Evolutionary conservation across 2,797 vertebrate species (phyloP).

Genomic region (Saxicola maurus): DNA sequence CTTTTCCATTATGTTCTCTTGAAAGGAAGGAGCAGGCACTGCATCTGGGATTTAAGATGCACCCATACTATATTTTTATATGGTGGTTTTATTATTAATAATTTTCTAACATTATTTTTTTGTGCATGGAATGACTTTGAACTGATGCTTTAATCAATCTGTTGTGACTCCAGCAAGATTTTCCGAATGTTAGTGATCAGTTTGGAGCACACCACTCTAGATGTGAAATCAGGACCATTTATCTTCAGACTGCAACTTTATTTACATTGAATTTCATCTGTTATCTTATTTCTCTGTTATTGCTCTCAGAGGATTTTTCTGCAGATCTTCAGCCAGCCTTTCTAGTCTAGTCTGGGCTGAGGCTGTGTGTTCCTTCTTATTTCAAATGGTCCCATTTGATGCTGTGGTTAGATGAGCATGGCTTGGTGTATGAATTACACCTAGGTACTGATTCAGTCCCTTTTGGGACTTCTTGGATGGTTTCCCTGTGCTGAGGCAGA

Average conservation of each 20-base stretch:
- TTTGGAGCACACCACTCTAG: not conserved
- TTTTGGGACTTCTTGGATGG: not conserved
- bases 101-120: not conserved
- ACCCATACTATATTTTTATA: not conserved
- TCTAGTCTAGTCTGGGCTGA: not conserved
- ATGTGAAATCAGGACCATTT: not conserved
- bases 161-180: not conserved
- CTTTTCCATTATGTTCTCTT: not conserved
- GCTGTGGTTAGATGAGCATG: not conserved
- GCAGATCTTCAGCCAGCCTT: not conserved
- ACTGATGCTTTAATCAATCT: not conserved
- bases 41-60: not conserved
- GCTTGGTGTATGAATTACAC: not conserved
- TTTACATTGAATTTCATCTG: not conserved
- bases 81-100: not conserved
- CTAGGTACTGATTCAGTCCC: fast-evolving
- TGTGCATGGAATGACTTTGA: not conserved
- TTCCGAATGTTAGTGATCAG: not conserved
- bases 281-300: not conserved
- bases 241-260: not conserved
- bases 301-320: not conserved
- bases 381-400: not conserved
- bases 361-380: not conserved
- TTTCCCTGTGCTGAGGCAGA: not conserved
- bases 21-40: not conserved